A percentile compares a stretch with the other conserved stretches of the same genome.
These are phyloP conservation scores for Menura novaehollandiae DNA, from an alignment of 2,113 vertebrate species.

Conservation along the genomic window DNA sequence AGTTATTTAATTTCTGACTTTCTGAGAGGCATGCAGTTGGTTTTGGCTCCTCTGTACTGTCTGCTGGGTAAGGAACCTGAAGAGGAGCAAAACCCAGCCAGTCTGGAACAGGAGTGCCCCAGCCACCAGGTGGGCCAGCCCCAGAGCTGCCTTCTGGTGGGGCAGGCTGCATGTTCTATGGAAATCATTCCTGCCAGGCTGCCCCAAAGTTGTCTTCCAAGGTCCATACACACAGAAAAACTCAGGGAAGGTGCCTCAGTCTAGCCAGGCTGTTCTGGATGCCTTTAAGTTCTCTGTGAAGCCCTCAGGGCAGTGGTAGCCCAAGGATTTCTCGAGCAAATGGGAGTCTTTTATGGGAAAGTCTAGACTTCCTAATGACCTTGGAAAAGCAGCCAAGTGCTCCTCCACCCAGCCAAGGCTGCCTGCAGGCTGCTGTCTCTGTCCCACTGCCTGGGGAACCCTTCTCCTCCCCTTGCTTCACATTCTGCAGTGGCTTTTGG, in stretches of 20 bases:
- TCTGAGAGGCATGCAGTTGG: background rate
- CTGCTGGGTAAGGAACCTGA: background rate
- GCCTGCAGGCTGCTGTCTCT: conserved; percentile 19
- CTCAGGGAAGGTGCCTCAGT: background rate
- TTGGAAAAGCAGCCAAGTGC: conserved; percentile 32
- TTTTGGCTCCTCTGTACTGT: conserved; percentile 8
- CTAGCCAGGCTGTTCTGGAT: background rate
- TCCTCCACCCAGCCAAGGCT: background rate
- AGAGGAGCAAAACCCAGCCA: background rate
- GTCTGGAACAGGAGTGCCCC: background rate
- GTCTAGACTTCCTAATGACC: conserved; percentile 57
- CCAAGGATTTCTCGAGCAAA: conserved; percentile 38
- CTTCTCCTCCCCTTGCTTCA: background rate
- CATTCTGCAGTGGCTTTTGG: background rate
- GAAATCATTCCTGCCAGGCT: background rate
- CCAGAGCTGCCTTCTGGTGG: background rate
- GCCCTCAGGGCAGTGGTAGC: background rate
- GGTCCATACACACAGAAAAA: background rate
- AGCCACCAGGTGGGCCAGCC: background rate
- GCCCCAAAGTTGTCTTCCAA: background rate
- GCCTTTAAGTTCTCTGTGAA: background rate
- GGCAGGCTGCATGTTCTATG: background rate
- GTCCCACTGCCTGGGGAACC: conserved; percentile 15
- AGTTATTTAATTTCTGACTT: background rate
- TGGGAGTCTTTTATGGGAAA: conserved; percentile 20